Evolutionary conservation across 1,140 invertebrate species (phyloP).

Genomic region (Druon quercuslanigerum): DNA sequence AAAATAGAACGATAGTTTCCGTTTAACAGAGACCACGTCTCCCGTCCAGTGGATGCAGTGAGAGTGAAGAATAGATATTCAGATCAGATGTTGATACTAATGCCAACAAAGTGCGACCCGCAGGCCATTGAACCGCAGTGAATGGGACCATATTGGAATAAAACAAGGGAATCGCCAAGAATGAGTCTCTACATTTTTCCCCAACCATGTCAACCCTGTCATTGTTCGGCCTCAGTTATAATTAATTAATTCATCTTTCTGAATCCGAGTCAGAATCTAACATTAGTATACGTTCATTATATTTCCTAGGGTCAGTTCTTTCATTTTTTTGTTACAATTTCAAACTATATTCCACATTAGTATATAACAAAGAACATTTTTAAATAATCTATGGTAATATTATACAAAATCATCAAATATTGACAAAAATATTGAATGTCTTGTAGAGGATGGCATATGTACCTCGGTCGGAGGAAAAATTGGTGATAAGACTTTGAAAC

Average conservation of each 20-base stretch:
- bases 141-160: constrained; percentile 27
- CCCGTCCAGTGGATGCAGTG: constrained; percentile 24
- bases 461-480: not conserved
- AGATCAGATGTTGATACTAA: constrained; percentile 9
- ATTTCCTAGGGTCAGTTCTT: not conserved
- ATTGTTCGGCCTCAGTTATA: constrained; percentile 8
- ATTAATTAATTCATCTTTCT: not conserved
- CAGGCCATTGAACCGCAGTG: constrained; percentile 26
- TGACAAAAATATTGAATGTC: not conserved
- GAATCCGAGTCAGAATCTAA: not conserved
- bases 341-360: too few species aligned
- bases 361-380: too few species aligned
- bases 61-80: constrained; percentile 24
- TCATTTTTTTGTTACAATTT: too few species aligned
- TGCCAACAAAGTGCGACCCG: constrained; percentile 1
- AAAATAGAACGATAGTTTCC: constrained; percentile 33
- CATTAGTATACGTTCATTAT: not conserved
- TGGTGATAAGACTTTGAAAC: not conserved
- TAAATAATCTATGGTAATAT: too few species aligned
- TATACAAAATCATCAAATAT: too few species aligned
- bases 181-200: constrained; percentile 5
- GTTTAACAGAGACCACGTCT: not conserved
- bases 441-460: not conserved
- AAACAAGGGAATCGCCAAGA: constrained; percentile 16
- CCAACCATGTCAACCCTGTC: constrained; percentile 4